A percentile compares a stretch with the other conserved stretches of the same genome.
These are phyloP conservation scores for Aldabrachelys gigantea DNA, from an alignment of 2,113 vertebrate species.

Conservation along the genomic window DNA sequence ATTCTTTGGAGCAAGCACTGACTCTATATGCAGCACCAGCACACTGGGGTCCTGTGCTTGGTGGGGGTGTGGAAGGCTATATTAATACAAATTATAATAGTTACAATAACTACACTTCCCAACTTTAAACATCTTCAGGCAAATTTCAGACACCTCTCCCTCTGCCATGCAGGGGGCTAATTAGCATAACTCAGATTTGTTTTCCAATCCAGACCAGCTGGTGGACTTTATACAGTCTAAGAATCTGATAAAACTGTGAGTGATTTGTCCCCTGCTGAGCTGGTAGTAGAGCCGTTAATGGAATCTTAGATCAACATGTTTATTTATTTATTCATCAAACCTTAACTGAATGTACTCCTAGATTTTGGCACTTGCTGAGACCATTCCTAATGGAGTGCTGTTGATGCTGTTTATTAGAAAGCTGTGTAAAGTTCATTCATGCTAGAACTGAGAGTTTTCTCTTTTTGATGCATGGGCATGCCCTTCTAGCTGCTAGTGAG, in stretches of 20 bases:
- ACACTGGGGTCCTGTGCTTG: not conserved
- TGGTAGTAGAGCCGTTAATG: not conserved
- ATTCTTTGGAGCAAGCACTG: not conserved
- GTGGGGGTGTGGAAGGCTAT: not conserved
- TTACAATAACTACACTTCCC: no score
- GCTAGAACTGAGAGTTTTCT: not conserved
- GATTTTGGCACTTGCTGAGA: not conserved
- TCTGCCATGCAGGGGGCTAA: not conserved
- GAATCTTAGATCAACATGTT: not conserved
- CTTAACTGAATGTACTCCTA: not conserved
- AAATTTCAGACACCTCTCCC: not conserved
- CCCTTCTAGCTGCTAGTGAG: not conserved
- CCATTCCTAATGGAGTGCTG: fast-evolving
- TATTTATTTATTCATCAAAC: not conserved
- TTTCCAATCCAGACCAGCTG: not conserved
- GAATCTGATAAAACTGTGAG: not conserved
- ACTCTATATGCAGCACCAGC: not conserved
- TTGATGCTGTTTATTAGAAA: not conserved
- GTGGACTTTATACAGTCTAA: fast-evolving
- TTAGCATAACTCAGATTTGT: not conserved
- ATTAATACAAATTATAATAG: not conserved
- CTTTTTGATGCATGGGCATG: not conserved
- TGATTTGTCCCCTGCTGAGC: not conserved
- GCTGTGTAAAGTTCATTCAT: not conserved
- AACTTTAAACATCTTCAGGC: not conserved